Conservation (phyloP, 1,140 invertebrate species). For the Sycophaga agraensis region DNA sequence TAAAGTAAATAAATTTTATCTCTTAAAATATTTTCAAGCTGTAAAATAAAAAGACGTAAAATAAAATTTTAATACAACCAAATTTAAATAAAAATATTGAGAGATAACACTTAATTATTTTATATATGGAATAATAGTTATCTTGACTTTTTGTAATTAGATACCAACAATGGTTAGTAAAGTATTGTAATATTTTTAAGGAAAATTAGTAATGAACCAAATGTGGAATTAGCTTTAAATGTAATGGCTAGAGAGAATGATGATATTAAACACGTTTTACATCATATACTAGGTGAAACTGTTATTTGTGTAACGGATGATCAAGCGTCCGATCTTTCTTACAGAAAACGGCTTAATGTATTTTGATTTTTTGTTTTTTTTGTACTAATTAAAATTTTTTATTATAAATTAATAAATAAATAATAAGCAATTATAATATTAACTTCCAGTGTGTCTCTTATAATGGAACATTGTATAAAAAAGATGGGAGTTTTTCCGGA, state of each 20-base stretch:
- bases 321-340: constrained; percentile 84
- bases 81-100: no score
- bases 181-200: no score
- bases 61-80: no score
- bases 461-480: constrained; percentile 96
- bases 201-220: constrained; percentile 82
- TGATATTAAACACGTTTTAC: constrained; percentile 85
- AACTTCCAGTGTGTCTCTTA: constrained; percentile 90
- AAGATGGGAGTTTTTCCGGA: constrained; percentile 95
- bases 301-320: constrained; percentile 94
- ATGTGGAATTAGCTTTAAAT: constrained; percentile 92
- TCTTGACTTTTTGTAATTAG: no score
- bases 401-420: not conserved
- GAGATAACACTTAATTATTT: no score
- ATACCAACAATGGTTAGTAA: no score
- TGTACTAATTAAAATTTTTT: constrained; percentile 6
- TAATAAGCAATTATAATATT: constrained; percentile 40
- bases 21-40: no score
- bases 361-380: not conserved
- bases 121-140: no score
- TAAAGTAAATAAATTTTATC: not conserved
- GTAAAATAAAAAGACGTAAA: no score
- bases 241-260: constrained; percentile 87
- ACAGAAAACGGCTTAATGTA: constrained; percentile 67
- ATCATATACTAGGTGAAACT: constrained; percentile 94